Evolutionary conservation across 53 echinoderm and acorn worm genomes (phyloP), one percentile per base, ranked within the genome.

Genomic region (Henricia sp.): DNA sequence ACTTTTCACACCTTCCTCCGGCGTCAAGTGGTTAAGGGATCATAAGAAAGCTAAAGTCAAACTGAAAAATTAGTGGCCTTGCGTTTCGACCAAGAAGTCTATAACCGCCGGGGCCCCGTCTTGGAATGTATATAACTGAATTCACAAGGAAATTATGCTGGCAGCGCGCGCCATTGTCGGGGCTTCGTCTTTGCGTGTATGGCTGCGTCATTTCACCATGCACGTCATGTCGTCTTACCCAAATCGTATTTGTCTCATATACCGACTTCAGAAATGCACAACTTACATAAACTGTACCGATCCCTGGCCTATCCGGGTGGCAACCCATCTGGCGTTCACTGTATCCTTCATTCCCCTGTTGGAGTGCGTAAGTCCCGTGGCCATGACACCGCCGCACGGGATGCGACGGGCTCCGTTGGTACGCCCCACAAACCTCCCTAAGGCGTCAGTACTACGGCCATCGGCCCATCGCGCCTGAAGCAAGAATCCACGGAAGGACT

Each of bases 361-460:
- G 28, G 42, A n/a, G 40, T 77, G 77, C 28, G 77, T 77, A 42
- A 77, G 77, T 42, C 58, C 60, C 40, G 39, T 77, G 19, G 39
- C 27, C 5, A 0, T 60, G 23, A 1, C 17, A 12, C 29, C 44
- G 8, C 42, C 16, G 46, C 77, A 77, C 3, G 77, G 26, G 20
- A 77, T 26, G 19, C 42, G 16, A 58, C 41, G 3, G 6, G 17
- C 14, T 14, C 29, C 0, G 2, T 6, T 1, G 19, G 16, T 11
- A 39, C 28, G 11, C 10, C 6, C 0, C 13, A 29, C 12, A 6
- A 77, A 77, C 20, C 4, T 9, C 39, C 77, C 77, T 6, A 77
- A 39, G 2, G 77, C 16, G 1, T 23, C 43, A 13, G 77, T 10
- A 43, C 27, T 77, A 1, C 20, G 19, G 29, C 56, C 59, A 37